A percentile compares a stretch with the other conserved stretches of the same genome.
phyloP scores from a whole-genome alignment of 2,113 vertebrate species.

The Lycocorax pyrrhopterus region DNA sequence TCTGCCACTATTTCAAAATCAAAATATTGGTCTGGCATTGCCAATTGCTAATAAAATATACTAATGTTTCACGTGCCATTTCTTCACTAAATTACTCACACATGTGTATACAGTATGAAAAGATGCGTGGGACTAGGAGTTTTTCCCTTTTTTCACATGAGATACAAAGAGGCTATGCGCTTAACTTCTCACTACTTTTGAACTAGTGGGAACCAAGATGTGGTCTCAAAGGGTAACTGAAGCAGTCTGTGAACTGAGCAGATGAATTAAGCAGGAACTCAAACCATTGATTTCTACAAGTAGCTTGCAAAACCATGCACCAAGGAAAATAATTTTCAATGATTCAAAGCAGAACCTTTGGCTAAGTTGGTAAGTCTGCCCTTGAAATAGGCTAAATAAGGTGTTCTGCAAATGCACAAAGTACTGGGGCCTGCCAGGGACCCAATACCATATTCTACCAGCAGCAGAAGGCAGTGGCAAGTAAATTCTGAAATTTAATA shows the following conservation, averaged over 20 bases:
- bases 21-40: not conserved
- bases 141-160: not conserved
- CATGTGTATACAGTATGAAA: not conserved
- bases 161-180: not conserved
- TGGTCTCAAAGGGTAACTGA: conserved; percentile 20
- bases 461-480: not conserved
- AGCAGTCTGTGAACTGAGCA: not conserved
- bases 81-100: not conserved
- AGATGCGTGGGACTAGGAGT: not conserved
- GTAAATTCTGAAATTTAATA: not conserved
- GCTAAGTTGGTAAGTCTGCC: not conserved
- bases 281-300: conserved; percentile 17
- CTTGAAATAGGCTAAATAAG: not conserved
- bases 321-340: conserved; percentile 25
- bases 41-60: not conserved
- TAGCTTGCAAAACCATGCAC: conserved; percentile 30
- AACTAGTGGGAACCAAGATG: conserved; percentile 30
- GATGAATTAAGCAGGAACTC: conserved; percentile 37
- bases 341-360: not conserved
- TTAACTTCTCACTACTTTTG: conserved; percentile 40
- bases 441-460: not conserved
- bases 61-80: not conserved
- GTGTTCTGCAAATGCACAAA: not conserved
- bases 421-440: not conserved
- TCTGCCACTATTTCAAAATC: not conserved